phyloP scores from a whole-genome alignment of 2,797 vertebrate species.

The Sebastes minor region DNA sequence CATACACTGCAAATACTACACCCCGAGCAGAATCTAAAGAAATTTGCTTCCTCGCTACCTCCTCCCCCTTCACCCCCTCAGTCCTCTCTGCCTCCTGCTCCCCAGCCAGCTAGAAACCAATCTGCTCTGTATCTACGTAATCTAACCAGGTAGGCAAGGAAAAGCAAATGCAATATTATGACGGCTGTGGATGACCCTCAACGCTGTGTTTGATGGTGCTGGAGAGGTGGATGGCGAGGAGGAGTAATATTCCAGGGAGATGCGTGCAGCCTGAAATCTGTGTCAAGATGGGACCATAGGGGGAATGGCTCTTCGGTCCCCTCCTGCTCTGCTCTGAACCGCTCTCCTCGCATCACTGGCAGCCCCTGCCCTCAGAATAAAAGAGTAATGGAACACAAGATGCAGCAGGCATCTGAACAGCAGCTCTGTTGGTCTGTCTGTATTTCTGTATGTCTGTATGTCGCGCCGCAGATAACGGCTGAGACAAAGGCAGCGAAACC shows the following conservation, averaged over 20 bases:
- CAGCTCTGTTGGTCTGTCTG: constrained; percentile 14
- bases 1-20: constrained; percentile 3
- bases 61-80: background rate
- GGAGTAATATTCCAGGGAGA: constrained; percentile 42
- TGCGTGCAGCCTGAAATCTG: constrained; percentile 50
- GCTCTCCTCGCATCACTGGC: constrained; percentile 25
- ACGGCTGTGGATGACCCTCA: constrained; percentile 26
- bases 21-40: constrained; percentile 24
- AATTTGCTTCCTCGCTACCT: constrained; percentile 11
- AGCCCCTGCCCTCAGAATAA: constrained; percentile 12
- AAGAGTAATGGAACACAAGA: constrained; percentile 44
- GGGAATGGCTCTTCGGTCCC: constrained; percentile 24
- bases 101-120: constrained; percentile 28
- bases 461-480: constrained; percentile 5
- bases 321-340: constrained; percentile 21
- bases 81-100: background rate
- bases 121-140: constrained; percentile 32
- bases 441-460: background rate
- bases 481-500: constrained; percentile 26
- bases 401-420: constrained; percentile 32
- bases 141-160: constrained; percentile 22
- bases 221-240: constrained; percentile 2
- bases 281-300: constrained; percentile 49
- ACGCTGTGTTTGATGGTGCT: constrained; percentile 30
- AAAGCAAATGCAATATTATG: constrained; percentile 36